These are phyloP conservation scores for Aleiodes alternator DNA, from an alignment of 2,888 invertebrate genomes.

Conservation along the genomic window DNA sequence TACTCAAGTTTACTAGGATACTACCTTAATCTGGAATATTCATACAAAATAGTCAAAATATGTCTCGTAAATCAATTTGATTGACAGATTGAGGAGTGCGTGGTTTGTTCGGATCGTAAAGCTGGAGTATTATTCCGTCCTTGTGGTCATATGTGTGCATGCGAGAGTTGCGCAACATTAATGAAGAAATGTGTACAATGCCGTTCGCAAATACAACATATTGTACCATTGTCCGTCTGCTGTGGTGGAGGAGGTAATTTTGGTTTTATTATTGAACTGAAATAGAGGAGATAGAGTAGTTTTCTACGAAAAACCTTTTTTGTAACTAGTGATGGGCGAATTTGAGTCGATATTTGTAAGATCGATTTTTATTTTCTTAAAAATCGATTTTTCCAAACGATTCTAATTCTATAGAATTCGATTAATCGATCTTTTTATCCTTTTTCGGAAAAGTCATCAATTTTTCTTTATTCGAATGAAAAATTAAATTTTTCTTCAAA, in stretches of 20 bases:
- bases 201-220: conserved; percentile 88
- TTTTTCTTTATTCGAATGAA: too few species aligned
- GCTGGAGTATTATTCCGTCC: conserved; percentile 95
- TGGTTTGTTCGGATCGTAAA: conserved; percentile 96
- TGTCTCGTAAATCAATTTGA: conserved; percentile 39
- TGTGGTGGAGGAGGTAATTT: conserved; percentile 74
- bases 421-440: too few species aligned
- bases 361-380: too few species aligned
- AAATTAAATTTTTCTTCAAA: too few species aligned
- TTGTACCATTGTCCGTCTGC: conserved; percentile 79
- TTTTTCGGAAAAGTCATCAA: too few species aligned
- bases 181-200: conserved; percentile 99
- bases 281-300: conserved; percentile 49
- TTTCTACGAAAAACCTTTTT: too few species aligned
- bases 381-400: too few species aligned
- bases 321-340: too few species aligned
- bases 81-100: conserved; percentile 92
- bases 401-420: too few species aligned
- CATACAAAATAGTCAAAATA: conserved; percentile 12
- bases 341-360: too few species aligned
- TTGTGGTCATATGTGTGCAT: conserved; percentile 96
- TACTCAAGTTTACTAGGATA: too few species aligned
- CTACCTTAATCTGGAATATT: conserved; percentile 24
- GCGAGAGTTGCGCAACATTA: conserved; percentile 91
- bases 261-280: conserved; percentile 65